A percentile compares a stretch with the other conserved stretches of the same genome.
phyloP scores from a whole-genome alignment of 2,113 vertebrate species.

The Peromyscus leucopus region DNA sequence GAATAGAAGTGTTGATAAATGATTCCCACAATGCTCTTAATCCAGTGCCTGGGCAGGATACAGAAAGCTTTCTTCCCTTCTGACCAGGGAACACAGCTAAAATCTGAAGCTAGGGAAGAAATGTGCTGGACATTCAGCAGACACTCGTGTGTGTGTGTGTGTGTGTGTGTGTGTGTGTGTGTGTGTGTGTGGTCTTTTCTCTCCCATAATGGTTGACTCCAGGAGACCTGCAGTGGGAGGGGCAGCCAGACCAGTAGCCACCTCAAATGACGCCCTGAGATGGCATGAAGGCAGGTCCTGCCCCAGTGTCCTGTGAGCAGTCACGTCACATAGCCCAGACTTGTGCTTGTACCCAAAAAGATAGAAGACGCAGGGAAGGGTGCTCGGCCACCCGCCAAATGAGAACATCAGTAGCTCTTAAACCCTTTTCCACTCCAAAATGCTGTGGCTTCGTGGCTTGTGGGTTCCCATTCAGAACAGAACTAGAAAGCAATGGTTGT shows the following conservation, averaged over 20 bases:
- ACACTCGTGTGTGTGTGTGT: too few relatives aligned
- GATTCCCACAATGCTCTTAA: neutral
- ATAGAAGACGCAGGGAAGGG: neutral
- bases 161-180: too few relatives aligned
- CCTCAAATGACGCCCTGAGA: neutral
- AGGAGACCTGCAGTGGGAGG: neutral
- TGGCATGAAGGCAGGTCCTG: neutral
- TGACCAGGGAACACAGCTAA: neutral
- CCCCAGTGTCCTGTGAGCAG: neutral
- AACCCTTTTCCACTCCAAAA: neutral
- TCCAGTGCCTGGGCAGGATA: neutral
- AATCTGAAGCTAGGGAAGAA: neutral
- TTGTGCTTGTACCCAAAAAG: neutral
- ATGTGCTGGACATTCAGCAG: neutral
- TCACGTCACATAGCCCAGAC: neutral
- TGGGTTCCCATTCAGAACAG: neutral
- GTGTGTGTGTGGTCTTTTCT: too few relatives aligned
- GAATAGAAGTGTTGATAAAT: neutral
- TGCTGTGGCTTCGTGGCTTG: neutral
- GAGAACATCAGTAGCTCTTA: neutral
- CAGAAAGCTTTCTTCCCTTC: neutral
- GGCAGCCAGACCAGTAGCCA: neutral
- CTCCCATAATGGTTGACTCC: too few relatives aligned
- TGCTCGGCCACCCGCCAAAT: neutral
- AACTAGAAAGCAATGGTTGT: neutral